phyloP scores from a whole-genome alignment of 2,888 invertebrate genomes.

The Empis stercorea region DNA sequence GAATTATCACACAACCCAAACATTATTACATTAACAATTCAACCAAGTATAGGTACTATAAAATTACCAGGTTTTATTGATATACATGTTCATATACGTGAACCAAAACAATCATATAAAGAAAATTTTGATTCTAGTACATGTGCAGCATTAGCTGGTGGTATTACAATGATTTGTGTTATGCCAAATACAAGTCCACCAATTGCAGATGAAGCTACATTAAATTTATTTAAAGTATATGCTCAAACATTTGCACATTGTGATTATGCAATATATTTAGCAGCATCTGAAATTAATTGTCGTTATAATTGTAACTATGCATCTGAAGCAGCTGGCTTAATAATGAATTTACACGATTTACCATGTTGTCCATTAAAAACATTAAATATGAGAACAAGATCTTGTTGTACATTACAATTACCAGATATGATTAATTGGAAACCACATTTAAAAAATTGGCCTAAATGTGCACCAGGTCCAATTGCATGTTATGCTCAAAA shows the following conservation, averaged over 20 bases:
- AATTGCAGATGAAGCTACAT: conserved; percentile 65
- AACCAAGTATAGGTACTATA: conserved; percentile 29
- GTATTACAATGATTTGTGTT: conserved; percentile 85
- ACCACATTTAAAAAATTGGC: conserved; percentile 88
- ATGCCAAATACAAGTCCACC: conserved; percentile 99
- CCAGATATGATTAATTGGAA: conserved; percentile 83
- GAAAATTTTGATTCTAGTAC: conserved; percentile 92
- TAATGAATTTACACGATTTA: conserved; percentile 84
- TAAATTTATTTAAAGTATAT: conserved; percentile 66
- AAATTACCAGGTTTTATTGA: conserved; percentile 95
- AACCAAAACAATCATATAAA: conserved; percentile 95
- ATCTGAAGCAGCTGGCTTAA: conserved; percentile 69
- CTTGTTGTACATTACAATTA: conserved; percentile 68
- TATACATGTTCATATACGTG: conserved; percentile 92
- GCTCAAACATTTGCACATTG: conserved; percentile 77
- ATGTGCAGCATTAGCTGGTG: conserved; percentile 82
- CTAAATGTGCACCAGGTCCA: conserved; percentile 58
- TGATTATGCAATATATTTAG: conserved; percentile 90
- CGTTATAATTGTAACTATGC: conserved; percentile 60
- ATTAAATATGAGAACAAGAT: no score
- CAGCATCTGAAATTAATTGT: conserved; percentile 79
- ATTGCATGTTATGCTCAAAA: conserved; percentile 95
- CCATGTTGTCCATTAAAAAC: no score
- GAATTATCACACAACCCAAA: no score
- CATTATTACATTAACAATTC: no score